phyloP scores from a whole-genome alignment of 2,888 invertebrate genomes.

The Anticlea derivata region DNA sequence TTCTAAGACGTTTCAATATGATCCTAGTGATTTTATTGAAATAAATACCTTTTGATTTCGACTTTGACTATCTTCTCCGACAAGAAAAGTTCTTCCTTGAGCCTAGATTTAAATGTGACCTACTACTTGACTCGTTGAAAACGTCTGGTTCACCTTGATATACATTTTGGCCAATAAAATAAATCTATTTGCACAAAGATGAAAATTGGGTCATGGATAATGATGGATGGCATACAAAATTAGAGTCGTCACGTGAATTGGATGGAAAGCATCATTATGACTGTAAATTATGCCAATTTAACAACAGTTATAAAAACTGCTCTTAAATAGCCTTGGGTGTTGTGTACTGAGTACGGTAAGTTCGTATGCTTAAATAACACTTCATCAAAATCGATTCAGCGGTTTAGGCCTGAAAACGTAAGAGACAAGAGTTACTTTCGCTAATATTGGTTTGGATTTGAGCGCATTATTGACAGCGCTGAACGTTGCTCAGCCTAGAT shows the following conservation, averaged over 20 bases:
- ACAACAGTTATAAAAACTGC: neutral
- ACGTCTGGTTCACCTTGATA: constrained; percentile 15
- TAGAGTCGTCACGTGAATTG: neutral
- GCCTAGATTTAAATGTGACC: neutral
- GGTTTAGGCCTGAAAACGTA: no score
- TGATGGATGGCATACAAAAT: neutral
- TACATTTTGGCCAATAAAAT: constrained; percentile 17
- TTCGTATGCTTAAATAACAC: no score
- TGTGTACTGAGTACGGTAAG: neutral
- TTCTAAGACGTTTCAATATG: no score
- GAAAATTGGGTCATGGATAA: constrained; percentile 19
- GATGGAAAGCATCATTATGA: neutral
- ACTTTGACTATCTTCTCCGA: no score
- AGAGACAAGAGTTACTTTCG: no score
- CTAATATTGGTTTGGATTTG: no score
- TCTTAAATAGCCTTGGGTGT: neutral
- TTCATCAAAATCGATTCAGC: no score
- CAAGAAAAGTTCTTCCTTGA: neutral
- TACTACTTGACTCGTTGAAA: neutral
- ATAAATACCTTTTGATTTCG: no score
- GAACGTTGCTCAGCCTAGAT: no score
- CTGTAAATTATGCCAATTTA: neutral
- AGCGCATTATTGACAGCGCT: neutral
- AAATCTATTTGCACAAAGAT: constrained; percentile 13
- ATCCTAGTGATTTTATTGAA: no score